Percentiles rank a stretch among this genome's conserved stretches.
Evolutionary conservation across 2,113 vertebrate genomes (phyloP).

Genomic region (Phalacrocorax brasilianus): DNA sequence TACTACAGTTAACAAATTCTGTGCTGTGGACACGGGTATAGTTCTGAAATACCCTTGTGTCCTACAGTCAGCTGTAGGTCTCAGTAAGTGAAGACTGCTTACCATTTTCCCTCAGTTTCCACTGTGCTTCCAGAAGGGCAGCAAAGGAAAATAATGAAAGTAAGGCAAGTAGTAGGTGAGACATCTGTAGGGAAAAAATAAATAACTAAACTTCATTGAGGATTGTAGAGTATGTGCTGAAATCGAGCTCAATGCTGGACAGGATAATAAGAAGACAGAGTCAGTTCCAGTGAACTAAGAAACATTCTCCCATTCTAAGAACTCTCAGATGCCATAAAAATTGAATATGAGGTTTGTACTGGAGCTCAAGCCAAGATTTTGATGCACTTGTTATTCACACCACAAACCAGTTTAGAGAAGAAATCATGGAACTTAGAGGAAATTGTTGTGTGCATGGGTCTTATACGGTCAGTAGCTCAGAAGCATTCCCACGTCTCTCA

Average conservation of each 20-base stretch:
- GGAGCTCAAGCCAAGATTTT: neutral
- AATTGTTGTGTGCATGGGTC: neutral
- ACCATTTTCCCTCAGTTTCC: constrained; percentile 75
- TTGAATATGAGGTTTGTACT: neutral
- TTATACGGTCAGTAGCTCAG: neutral
- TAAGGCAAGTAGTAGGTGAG: constrained; percentile 19
- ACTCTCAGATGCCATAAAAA: neutral
- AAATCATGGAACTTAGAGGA: neutral
- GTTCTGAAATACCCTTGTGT: neutral
- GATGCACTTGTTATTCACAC: neutral
- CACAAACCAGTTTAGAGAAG: neutral
- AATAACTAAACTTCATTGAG: neutral
- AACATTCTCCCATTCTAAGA: neutral
- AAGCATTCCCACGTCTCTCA: neutral
- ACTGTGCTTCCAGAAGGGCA: constrained; percentile 59
- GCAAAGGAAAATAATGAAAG: constrained; percentile 55
- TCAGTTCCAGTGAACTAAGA: neutral
- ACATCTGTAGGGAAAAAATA: constrained; percentile 57
- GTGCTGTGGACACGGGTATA: neutral
- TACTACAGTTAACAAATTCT: neutral
- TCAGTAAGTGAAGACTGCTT: neutral
- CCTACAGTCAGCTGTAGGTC: neutral
- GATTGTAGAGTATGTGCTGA: neutral
- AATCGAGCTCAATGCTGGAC: neutral
- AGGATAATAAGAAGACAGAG: neutral